A percentile compares a stretch with the other conserved stretches of the same genome.
These are phyloP conservation scores for Hetaerina titia DNA, from an alignment of 2,888 invertebrate genomes.

Conservation along the genomic window DNA sequence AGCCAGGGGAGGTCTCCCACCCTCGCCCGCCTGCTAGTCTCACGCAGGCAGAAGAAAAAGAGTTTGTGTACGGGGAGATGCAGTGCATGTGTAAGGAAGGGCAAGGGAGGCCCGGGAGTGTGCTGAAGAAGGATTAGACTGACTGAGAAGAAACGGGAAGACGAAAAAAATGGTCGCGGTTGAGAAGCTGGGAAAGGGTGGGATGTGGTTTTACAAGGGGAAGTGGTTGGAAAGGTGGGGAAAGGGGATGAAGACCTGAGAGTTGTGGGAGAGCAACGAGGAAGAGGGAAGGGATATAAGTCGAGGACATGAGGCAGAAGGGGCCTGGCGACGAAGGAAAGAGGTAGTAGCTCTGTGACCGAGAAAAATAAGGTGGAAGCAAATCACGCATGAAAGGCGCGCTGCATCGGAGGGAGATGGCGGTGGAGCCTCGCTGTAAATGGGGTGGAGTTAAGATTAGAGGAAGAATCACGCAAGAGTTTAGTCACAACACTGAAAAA, in stretches of 20 bases:
- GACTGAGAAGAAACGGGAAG: background rate
- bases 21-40: background rate
- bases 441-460: background rate
- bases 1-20: background rate
- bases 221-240: background rate
- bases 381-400: background rate
- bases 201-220: constrained; percentile 2
- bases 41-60: background rate
- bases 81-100: background rate
- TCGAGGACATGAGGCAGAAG: background rate
- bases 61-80: background rate
- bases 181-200: constrained; percentile 25
- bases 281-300: background rate
- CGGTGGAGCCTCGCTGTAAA: background rate
- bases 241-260: background rate
- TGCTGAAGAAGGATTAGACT: background rate
- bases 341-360: background rate
- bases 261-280: background rate
- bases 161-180: constrained; percentile 33
- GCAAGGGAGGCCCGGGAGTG: background rate
- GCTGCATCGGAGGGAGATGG: background rate
- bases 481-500: background rate
- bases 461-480: background rate
- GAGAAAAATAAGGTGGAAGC: background rate
- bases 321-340: background rate